phyloP scores from a whole-genome alignment of 1,140 invertebrate genomes.

The Sinonovacula constricta region DNA sequence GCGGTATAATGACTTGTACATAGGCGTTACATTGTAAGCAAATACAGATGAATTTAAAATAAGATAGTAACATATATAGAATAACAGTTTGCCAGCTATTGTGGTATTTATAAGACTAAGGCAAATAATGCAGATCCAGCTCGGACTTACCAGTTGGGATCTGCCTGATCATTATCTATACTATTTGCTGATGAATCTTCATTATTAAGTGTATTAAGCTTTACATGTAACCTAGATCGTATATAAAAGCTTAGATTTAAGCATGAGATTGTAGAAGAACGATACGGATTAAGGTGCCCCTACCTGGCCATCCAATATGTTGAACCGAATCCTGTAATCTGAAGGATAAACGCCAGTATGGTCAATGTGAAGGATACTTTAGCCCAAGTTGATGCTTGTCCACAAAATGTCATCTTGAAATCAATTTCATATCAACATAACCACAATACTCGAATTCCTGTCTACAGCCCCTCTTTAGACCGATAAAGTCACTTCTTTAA shows the following conservation, averaged over 20 bases:
- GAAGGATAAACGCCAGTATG: constrained; percentile 29
- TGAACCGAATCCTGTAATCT: constrained; percentile 30
- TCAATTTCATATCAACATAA: too few species aligned
- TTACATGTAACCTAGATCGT: neutral
- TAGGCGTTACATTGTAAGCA: neutral
- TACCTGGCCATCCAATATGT: constrained; percentile 44
- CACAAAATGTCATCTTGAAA: constrained; percentile 48
- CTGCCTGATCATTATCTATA: neutral
- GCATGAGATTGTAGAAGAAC: too few species aligned
- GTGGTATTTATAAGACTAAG: too few species aligned
- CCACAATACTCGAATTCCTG: too few species aligned
- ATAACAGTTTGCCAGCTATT: neutral
- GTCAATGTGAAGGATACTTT: constrained; percentile 43
- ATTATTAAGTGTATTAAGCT: neutral
- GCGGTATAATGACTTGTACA: neutral
- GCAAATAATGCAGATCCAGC: too few species aligned
- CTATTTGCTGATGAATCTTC: neutral
- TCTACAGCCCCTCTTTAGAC: too few species aligned
- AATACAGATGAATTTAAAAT: neutral
- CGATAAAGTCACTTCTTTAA: too few species aligned
- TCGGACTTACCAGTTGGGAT: too few species aligned
- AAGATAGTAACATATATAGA: neutral
- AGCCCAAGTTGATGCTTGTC: constrained; percentile 32
- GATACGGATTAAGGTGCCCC: too few species aligned
- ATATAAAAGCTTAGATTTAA: neutral